Conservation (phyloP, 1,140 invertebrate species). For the Saccostrea cuccullata region DNA sequence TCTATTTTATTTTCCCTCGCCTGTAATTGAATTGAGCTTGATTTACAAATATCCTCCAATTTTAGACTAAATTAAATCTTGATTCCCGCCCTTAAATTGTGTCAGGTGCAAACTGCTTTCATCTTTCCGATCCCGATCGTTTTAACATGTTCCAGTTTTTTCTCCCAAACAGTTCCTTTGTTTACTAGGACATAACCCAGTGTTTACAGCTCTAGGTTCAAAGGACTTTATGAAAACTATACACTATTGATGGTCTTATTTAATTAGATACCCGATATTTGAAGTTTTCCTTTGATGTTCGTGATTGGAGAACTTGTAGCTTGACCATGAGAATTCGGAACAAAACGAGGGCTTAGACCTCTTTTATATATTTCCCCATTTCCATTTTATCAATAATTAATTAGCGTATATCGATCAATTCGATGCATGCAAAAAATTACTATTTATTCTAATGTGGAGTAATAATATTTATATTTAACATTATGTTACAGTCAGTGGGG, state of each 20-base stretch:
- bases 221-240: conserved; percentile 36
- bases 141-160: conserved; percentile 24
- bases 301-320: background rate
- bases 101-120: conserved; percentile 27
- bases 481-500: conserved; percentile 85
- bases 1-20: conserved; percentile 9
- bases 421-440: background rate
- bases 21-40: conserved; percentile 35
- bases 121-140: conserved; percentile 25
- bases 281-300: conserved; percentile 25
- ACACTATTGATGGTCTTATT: conserved; percentile 36
- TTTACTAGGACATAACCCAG: conserved; percentile 28
- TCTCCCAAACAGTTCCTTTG: conserved; percentile 25
- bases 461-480: background rate
- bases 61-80: conserved; percentile 35
- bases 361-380: background rate
- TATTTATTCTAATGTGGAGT: background rate
- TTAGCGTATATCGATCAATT: background rate
- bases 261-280: conserved; percentile 36
- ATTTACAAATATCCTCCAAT: conserved; percentile 38
- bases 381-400: background rate
- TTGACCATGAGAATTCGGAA: conserved; percentile 25
- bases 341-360: background rate
- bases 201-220: conserved; percentile 26
- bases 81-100: conserved; percentile 33